Conservation (phyloP, 2,797 vertebrate genomes). For the Garrulus glandarius region DNA sequence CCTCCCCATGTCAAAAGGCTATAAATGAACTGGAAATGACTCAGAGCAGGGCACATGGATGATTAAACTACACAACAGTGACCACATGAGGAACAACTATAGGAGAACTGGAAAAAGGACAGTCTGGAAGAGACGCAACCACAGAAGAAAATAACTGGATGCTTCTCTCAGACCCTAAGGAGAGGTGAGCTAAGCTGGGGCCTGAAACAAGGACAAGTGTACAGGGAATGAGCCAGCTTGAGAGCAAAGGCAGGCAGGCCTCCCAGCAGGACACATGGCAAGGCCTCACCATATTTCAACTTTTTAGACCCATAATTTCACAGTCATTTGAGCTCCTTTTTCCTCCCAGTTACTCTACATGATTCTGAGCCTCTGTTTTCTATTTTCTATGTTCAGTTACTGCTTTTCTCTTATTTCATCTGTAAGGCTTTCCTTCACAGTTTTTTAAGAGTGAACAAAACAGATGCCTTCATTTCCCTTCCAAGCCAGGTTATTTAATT, state of each 20-base stretch:
- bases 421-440: neutral
- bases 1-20: neutral
- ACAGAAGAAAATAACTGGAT: neutral
- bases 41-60: neutral
- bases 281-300: neutral
- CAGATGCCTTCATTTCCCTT: slow-evolving; percentile 35
- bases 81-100: neutral
- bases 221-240: neutral
- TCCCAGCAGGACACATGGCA: neutral
- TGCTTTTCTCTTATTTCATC: neutral
- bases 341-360: neutral
- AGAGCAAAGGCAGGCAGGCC: neutral
- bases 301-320: neutral
- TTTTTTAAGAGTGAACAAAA: slow-evolving; percentile 3
- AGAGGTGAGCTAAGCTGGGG: neutral
- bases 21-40: neutral
- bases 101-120: neutral
- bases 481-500: slow-evolving; percentile 14
- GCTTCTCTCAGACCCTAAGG: neutral
- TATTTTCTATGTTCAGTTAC: neutral
- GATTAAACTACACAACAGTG: neutral
- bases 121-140: neutral
- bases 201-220: neutral
- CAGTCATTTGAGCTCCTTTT: neutral
- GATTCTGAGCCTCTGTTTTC: neutral